Base-by-base conservation (phyloP, 2,888 invertebrate genomes). In the Plebejus anna region DNA sequence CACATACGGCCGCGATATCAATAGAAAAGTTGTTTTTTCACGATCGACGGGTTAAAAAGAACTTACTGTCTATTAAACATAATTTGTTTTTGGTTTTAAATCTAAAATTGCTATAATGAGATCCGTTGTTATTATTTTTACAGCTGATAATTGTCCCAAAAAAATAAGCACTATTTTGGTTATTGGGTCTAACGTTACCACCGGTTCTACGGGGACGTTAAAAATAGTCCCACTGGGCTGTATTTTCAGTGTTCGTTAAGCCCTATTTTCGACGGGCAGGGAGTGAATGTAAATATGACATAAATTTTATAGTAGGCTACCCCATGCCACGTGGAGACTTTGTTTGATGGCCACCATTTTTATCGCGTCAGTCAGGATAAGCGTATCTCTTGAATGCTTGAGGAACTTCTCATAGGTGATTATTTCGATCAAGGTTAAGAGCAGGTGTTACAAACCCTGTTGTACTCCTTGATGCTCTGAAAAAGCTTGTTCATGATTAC, bases 211-310 rank as follows among this genome's bases (percentile, higher is more conserved):
- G 88, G 89, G 90, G 90, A 85, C 83, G 87, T 82, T 88, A 80
- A 87, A 90, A 91, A 92, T 91, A 91, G 88, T 88, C 88, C 88
- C 88, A 80, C 79, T 82, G 84, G 82, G 81, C 85, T 36, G 66
- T 13, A 83, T 85, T 87, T 87, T 86, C 84, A 83, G 83, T 85
- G 86, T 88, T 87, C 86, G 82, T 83, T 83, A 86, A 86, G 86
- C 83, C 84, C 85, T 88, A 85, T 88, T 89, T 89, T 88, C 82
- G 86, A 84, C 81, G 84, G 82, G 85, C 83, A 16, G 55, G 88
- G 88, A 85, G 88, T 51, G 90, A 89, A 92, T 91, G 89, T 89
- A 90, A 91, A 92, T 88, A 91, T 86, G 88, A 86, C 89, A 89
- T 91, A 88, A 91, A 92, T 91, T 89, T 91, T 90, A 88, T 88